These are phyloP conservation scores for Leptinotarsa defecta DNA, from an alignment of 1,140 invertebrate genomes.

Conservation along the genomic window DNA sequence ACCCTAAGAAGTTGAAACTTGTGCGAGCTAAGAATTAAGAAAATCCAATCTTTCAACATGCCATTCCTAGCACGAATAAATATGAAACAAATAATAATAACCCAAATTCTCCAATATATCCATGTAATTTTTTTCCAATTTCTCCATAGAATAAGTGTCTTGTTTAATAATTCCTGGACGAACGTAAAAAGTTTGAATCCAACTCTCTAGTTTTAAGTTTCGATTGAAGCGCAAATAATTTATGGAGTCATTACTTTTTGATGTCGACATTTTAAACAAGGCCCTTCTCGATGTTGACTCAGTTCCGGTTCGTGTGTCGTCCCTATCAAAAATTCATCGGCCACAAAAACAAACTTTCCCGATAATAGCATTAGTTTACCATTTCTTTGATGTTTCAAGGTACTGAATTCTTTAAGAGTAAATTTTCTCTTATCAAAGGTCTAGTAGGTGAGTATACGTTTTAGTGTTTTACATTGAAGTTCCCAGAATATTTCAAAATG, in stretches of 20 bases:
- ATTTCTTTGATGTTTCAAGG: constrained; percentile 22
- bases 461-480: not conserved
- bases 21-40: no score
- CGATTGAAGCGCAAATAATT: constrained; percentile 16
- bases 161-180: not conserved
- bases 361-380: constrained; percentile 21
- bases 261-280: constrained; percentile 20
- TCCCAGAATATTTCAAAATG: not conserved
- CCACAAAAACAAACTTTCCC: constrained; percentile 19
- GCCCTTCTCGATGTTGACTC: constrained; percentile 13
- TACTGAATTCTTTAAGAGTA: constrained; percentile 13
- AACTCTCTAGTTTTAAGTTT: constrained; percentile 1
- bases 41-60: no score
- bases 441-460: not conserved
- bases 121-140: no score
- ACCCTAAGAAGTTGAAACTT: no score
- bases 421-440: constrained; percentile 21
- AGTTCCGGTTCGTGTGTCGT: constrained; percentile 22
- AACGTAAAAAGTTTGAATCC: constrained; percentile 8
- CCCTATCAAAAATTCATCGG: constrained; percentile 13
- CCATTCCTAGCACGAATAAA: no score
- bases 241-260: constrained; percentile 15
- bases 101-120: no score
- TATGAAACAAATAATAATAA: no score
- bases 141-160: not conserved